These are phyloP conservation scores for Coleophora deauratella DNA, from an alignment of 2,888 invertebrate genomes.

Conservation along the genomic window DNA sequence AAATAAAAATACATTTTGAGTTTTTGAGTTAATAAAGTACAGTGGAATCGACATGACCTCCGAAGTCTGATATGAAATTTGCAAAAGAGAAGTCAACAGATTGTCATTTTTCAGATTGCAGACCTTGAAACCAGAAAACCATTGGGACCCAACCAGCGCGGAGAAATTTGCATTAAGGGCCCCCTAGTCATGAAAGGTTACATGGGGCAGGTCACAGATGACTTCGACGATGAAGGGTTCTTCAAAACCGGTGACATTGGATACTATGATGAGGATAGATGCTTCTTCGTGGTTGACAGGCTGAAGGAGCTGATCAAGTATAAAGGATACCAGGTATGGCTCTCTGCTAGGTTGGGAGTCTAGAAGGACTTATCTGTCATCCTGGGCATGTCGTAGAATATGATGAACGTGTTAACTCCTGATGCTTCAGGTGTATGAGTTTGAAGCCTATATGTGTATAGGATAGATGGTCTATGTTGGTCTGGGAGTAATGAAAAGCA, in stretches of 20 bases:
- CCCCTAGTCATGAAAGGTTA: slow-evolving; percentile 46
- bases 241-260: slow-evolving; percentile 53
- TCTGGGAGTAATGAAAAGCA: neutral
- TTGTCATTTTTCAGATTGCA: slow-evolving; percentile 39
- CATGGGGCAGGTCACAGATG: slow-evolving; percentile 29
- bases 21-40: too few relatives aligned
- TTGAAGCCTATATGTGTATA: too few relatives aligned
- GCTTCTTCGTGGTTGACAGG: slow-evolving; percentile 50
- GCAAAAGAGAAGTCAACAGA: too few relatives aligned
- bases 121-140: slow-evolving; percentile 33
- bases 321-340: slow-evolving; percentile 36
- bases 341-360: too few relatives aligned
- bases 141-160: slow-evolving; percentile 35
- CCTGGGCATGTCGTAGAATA: too few relatives aligned
- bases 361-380: too few relatives aligned
- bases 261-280: slow-evolving; percentile 49
- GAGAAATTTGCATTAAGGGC: slow-evolving; percentile 48
- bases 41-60: too few relatives aligned
- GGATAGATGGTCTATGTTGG: slow-evolving; percentile 40
- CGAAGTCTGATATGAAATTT: too few relatives aligned
- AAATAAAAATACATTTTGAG: too few relatives aligned
- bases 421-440: too few relatives aligned
- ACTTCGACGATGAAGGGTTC: slow-evolving; percentile 44
- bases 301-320: slow-evolving; percentile 56
- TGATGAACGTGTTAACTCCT: too few relatives aligned